Conservation (phyloP, 2,113 vertebrate genomes). For the Phaethornis superciliosus region DNA sequence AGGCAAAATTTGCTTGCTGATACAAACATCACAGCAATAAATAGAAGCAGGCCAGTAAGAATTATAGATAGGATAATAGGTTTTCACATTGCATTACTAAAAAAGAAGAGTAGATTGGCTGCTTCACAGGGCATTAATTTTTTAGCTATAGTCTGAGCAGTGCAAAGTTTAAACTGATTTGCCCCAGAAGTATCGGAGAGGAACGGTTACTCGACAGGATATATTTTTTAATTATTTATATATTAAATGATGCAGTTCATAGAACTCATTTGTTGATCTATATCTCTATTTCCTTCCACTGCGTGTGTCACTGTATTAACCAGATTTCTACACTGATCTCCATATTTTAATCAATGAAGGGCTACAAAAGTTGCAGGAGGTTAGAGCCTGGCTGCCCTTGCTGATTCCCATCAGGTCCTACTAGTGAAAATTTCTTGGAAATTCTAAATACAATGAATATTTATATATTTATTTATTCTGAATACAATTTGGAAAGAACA, state of each 20-base stretch:
- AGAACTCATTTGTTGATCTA: background rate
- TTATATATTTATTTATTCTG: too few relatives aligned
- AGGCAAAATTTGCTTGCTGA: background rate
- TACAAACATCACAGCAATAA: background rate
- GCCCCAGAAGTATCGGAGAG: background rate
- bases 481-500: background rate
- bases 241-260: background rate
- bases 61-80: background rate
- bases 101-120: background rate
- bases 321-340: background rate
- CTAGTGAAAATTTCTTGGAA: background rate
- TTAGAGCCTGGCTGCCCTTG: background rate
- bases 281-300: background rate
- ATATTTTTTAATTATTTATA: background rate
- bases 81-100: background rate
- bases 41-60: background rate
- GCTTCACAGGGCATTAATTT: background rate
- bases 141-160: background rate
- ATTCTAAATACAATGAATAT: too few relatives aligned
- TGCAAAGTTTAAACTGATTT: slow-evolving; percentile 19
- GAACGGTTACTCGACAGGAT: background rate
- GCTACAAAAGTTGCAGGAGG: background rate
- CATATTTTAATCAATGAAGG: background rate
- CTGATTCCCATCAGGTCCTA: accelerated
- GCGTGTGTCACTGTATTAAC: background rate